Evolutionary conservation across 2,888 invertebrate genomes (phyloP).

Genomic region (Schrankia costaestrigalis): DNA sequence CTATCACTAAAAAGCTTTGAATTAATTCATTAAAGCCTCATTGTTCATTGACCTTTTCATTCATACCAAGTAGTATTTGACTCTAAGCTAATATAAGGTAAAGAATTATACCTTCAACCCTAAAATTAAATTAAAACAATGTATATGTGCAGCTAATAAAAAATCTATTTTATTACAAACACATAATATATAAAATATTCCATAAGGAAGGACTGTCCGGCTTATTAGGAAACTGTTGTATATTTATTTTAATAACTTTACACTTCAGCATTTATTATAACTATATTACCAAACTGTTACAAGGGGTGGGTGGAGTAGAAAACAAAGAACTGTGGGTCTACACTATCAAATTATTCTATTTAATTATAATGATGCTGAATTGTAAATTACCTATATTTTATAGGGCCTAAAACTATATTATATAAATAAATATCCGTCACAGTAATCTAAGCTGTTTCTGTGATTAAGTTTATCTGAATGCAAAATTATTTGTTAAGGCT

Average conservation of each 20-base stretch:
- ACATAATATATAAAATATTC: slow-evolving; percentile 12
- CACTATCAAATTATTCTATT: too few relatives aligned
- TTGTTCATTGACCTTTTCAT: too few relatives aligned
- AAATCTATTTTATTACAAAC: slow-evolving; percentile 49
- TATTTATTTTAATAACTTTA: too few relatives aligned
- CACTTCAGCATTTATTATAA: too few relatives aligned
- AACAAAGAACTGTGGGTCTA: too few relatives aligned
- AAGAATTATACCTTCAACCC: slow-evolving; percentile 5
- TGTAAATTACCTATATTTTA: too few relatives aligned
- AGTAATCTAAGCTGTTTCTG: slow-evolving; percentile 25
- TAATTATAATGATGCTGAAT: too few relatives aligned
- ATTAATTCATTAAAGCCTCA: too few relatives aligned
- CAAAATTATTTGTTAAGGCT: slow-evolving; percentile 30
- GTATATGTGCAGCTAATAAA: slow-evolving; percentile 26
- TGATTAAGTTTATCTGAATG: slow-evolving; percentile 29
- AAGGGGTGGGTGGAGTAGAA: too few relatives aligned
- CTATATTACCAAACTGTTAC: too few relatives aligned
- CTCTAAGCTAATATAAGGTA: slow-evolving; percentile 17
- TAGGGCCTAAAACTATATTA: slow-evolving; percentile 30
- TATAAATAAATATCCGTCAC: slow-evolving; percentile 29
- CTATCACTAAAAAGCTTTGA: too few relatives aligned
- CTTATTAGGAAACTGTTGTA: slow-evolving; percentile 23
- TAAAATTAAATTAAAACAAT: slow-evolving; percentile 3
- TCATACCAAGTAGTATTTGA: too few relatives aligned
- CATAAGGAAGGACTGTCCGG: slow-evolving; percentile 7